Conservation (phyloP, 2,888 invertebrate genomes). For the Tipula confusa region DNA sequence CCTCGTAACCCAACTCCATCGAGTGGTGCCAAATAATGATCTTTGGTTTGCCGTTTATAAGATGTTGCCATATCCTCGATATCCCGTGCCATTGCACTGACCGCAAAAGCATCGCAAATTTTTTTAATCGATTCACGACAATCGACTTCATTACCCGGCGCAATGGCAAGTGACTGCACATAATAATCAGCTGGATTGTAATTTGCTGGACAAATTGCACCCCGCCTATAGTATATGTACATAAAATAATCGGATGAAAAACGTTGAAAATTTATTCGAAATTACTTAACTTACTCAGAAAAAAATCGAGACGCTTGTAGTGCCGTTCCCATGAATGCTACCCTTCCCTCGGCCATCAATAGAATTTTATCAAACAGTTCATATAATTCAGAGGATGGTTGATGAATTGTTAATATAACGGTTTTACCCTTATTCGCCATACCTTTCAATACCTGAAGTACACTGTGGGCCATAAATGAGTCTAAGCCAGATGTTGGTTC, state of each 20-base stretch:
- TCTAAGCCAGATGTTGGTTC: constrained; percentile 96
- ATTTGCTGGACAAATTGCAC: constrained; percentile 79
- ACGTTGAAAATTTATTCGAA: not conserved
- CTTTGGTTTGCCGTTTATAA: not conserved
- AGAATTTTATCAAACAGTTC: constrained; percentile 84
- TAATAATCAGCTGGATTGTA: constrained; percentile 95
- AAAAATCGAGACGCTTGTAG: constrained; percentile 76
- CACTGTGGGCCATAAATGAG: constrained; percentile 94
- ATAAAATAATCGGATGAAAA: not conserved
- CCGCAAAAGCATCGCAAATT: constrained; percentile 69
- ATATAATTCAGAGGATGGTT: constrained; percentile 89
- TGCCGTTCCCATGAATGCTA: constrained; percentile 81
- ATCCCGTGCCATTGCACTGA: constrained; percentile 38
- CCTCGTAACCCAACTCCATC: constrained; percentile 36
- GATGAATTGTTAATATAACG: constrained; percentile 89
- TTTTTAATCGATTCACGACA: constrained; percentile 73
- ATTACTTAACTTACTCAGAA: constrained; percentile 62
- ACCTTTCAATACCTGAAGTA: constrained; percentile 74
- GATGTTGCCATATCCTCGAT: not conserved
- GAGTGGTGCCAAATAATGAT: constrained; percentile 32
- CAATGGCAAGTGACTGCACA: constrained; percentile 81
- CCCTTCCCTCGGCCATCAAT: constrained; percentile 86
- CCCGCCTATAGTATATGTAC: constrained; percentile 55
- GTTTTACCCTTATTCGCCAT: constrained; percentile 80
- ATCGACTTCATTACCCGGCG: constrained; percentile 75